Percentiles rank a stretch among this genome's conserved stretches.
Evolutionary conservation across 2,888 invertebrate species (phyloP).

Genomic region (Drosophila antonietae): DNA sequence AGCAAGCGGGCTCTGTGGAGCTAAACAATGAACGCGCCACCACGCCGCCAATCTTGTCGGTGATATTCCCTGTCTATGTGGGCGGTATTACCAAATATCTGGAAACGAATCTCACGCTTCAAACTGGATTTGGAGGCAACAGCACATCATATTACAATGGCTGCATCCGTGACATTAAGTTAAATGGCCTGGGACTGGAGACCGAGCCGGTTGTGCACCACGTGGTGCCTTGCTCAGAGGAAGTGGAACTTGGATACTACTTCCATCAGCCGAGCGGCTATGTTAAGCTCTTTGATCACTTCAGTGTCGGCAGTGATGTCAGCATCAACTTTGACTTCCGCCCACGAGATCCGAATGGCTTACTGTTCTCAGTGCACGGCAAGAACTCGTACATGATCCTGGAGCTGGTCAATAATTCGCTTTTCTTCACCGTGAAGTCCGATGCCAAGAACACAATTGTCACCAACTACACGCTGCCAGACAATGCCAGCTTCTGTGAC

Average conservation of each 20-base stretch:
- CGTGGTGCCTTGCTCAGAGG: conserved; percentile 91
- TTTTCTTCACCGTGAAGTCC: conserved; percentile 92
- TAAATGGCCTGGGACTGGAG: conserved; percentile 89
- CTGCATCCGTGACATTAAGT: conserved; percentile 91
- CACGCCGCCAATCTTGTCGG: conserved; percentile 86
- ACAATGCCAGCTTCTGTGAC: conserved; percentile 92
- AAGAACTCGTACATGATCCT: conserved; percentile 92
- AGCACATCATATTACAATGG: conserved; percentile 89
- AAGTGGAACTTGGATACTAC: conserved; percentile 92
- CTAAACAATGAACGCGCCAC: conserved; percentile 87
- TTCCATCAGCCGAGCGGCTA: conserved; percentile 92
- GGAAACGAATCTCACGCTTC: conserved; percentile 84
- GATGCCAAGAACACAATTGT: conserved; percentile 90
- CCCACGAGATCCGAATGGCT: conserved; percentile 93
- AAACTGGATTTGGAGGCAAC: conserved; percentile 71
- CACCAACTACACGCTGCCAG: conserved; percentile 89
- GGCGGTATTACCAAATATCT: conserved; percentile 89
- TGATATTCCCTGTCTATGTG: conserved; percentile 90
- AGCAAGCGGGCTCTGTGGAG: conserved; percentile 61
- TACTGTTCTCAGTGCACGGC: conserved; percentile 94
- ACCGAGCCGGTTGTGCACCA: conserved; percentile 87
- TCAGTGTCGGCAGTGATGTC: conserved; percentile 91
- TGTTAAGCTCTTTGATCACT: conserved; percentile 89
- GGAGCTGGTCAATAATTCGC: conserved; percentile 94
- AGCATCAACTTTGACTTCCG: conserved; percentile 94